These are phyloP conservation scores for Drosophila cardini DNA, from an alignment of 1,140 invertebrate genomes.

Conservation along the genomic window DNA sequence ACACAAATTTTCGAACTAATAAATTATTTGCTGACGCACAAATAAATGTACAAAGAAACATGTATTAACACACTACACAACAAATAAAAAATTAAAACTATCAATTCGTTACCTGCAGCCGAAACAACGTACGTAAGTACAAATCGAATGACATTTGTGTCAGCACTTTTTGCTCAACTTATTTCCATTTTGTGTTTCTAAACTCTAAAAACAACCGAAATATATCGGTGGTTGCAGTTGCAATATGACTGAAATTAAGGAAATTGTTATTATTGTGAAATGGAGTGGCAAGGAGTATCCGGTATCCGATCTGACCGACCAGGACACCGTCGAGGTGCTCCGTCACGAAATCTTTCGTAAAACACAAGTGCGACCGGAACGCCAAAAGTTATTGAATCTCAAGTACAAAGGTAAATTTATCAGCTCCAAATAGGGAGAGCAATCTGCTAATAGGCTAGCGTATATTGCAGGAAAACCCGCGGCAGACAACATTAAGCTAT, in stretches of 20 bases:
- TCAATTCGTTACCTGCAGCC: constrained; percentile 19
- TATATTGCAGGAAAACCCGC: constrained; percentile 90
- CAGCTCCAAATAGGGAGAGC: too few relatives aligned
- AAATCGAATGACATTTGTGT: background rate
- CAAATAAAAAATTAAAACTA: background rate
- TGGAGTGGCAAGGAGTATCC: constrained; percentile 90
- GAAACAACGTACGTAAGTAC: constrained; percentile 17
- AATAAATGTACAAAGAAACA: constrained; percentile 22
- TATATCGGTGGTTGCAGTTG: constrained; percentile 7
- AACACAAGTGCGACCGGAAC: constrained; percentile 88
- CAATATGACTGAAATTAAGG: constrained; percentile 65
- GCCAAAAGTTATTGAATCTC: constrained; percentile 97
- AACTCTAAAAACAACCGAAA: background rate
- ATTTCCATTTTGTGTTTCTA: background rate
- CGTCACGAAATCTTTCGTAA: constrained; percentile 87
- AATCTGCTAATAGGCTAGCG: background rate
- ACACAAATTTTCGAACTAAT: constrained; percentile 19
- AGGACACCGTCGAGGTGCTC: constrained; percentile 91
- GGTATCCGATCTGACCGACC: constrained; percentile 86
- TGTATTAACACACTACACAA: background rate
- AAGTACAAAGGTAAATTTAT: constrained; percentile 92
- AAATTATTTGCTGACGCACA: constrained; percentile 30
- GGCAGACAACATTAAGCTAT: constrained; percentile 90
- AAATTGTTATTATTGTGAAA: constrained; percentile 90
- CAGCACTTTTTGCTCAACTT: background rate